phyloP scores from a whole-genome alignment of 1,140 invertebrate genomes.

The Orchestia grillus region DNA sequence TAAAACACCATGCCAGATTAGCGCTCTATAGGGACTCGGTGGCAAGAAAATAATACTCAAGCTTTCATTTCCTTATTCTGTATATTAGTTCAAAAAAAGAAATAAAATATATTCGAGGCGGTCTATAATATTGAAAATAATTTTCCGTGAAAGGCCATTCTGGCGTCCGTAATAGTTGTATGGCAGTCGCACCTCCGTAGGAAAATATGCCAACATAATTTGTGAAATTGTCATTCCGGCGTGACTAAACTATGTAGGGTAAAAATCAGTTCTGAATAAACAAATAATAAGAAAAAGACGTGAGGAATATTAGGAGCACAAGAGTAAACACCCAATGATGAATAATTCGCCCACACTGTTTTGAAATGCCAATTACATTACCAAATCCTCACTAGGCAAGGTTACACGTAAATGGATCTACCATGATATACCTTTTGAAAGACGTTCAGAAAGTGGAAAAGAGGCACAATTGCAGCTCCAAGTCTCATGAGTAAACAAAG shows the following conservation, averaged over 20 bases:
- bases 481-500: constrained; percentile 8
- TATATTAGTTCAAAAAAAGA: background rate
- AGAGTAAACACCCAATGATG: too few species aligned
- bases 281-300: too few species aligned
- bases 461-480: background rate
- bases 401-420: background rate
- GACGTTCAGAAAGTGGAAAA: background rate
- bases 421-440: background rate
- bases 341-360: too few species aligned
- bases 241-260: too few species aligned
- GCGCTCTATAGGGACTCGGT: too few species aligned
- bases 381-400: background rate
- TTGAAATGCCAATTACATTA: too few species aligned
- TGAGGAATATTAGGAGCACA: too few species aligned
- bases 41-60: background rate
- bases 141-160: background rate
- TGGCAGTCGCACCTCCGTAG: too few species aligned
- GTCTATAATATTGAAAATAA: background rate
- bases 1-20: background rate
- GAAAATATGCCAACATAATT: too few species aligned
- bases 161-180: too few species aligned
- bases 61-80: background rate
- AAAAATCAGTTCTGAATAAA: too few species aligned
- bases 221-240: too few species aligned
- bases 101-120: background rate